Evolutionary conservation across 2,113 vertebrate species (phyloP).

Genomic region (Nannospalax galili): DNA sequence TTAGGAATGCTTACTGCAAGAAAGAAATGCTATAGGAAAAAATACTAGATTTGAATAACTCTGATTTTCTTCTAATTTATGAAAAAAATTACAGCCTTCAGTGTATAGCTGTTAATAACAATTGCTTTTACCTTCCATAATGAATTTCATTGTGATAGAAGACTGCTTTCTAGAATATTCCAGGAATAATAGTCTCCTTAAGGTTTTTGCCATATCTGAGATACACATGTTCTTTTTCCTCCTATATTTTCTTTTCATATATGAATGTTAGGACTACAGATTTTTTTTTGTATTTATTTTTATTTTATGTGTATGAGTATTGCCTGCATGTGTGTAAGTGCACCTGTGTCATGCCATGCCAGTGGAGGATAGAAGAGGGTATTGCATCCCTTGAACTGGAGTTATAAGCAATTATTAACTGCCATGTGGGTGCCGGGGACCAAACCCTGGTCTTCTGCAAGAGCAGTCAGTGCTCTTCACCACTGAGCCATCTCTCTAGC

Average conservation of each 20-base stretch:
- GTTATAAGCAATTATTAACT: too few relatives aligned
- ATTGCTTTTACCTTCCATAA: background rate
- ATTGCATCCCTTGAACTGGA: too few relatives aligned
- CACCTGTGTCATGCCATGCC: too few relatives aligned
- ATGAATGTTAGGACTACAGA: background rate
- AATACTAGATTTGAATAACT: background rate
- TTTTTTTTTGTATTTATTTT: too few relatives aligned
- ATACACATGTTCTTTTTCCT: background rate
- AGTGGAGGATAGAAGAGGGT: too few relatives aligned
- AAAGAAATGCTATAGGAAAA: background rate
- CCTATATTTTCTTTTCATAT: background rate
- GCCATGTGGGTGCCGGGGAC: too few relatives aligned
- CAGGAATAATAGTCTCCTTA: background rate
- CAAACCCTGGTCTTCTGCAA: too few relatives aligned
- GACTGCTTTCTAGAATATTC: background rate
- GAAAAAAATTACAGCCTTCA: background rate
- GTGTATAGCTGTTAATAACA: background rate
- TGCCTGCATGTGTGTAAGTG: too few relatives aligned
- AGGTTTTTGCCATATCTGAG: background rate
- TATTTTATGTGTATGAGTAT: too few relatives aligned
- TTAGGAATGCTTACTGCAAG: background rate
- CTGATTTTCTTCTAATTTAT: constrained; percentile 26
- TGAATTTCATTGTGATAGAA: background rate
- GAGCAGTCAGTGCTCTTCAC: too few relatives aligned
- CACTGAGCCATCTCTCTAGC: too few relatives aligned